These are phyloP conservation scores for Brachypterus glaber DNA, from an alignment of 2,888 invertebrate species.

Conservation along the genomic window DNA sequence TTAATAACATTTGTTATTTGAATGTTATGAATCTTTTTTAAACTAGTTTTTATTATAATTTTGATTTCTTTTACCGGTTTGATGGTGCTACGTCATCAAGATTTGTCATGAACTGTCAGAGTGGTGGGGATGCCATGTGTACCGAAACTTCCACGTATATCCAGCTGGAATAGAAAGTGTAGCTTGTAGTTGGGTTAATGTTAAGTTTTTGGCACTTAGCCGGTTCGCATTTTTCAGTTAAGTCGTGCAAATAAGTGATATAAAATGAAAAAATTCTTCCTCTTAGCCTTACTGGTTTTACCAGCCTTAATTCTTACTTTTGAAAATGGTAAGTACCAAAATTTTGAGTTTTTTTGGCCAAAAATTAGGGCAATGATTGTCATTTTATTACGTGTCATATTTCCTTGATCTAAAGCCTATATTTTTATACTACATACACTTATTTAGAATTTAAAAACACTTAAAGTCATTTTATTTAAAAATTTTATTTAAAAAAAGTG, in stretches of 20 bases:
- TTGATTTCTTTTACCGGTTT: no score
- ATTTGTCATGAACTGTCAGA: constrained; percentile 8
- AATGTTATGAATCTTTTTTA: no score
- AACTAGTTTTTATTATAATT: no score
- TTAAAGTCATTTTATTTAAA: not conserved
- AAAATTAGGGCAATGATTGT: no score
- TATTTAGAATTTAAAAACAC: no score
- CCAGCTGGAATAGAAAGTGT: constrained; percentile 22
- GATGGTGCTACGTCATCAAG: no score
- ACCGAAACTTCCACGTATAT: constrained; percentile 36
- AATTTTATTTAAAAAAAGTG: constrained; percentile 2
- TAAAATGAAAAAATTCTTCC: constrained; percentile 60
- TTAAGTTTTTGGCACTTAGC: constrained; percentile 14
- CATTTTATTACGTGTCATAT: constrained; percentile 7
- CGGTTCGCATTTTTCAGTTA: constrained; percentile 12
- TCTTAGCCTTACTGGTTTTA: constrained; percentile 56
- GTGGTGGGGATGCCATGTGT: constrained; percentile 35
- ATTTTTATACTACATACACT: no score
- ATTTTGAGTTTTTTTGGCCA: not conserved
- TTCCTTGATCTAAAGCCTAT: no score
- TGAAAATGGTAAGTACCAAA: constrained; percentile 58
- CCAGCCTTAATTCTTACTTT: constrained; percentile 63
- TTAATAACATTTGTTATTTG: no score
- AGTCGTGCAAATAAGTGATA: not conserved
- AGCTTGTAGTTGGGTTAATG: constrained; percentile 9